Evolutionary conservation across 2,888 invertebrate genomes (phyloP), one percentile per base, ranked within the genome.

Genomic region (Trachelus troglodyta): DNA sequence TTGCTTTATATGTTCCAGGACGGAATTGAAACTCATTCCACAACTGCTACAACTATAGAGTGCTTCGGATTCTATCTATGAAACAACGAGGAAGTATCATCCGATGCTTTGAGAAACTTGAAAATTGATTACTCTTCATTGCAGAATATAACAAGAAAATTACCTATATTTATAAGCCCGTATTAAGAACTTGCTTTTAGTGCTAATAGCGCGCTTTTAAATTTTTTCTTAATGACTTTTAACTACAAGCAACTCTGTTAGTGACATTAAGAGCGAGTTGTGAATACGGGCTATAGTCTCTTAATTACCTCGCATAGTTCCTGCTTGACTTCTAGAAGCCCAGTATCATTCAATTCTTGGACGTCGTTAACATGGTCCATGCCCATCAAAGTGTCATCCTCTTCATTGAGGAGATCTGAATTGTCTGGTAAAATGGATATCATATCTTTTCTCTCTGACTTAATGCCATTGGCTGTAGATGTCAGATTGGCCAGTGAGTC

Each of bases 21-120:
- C 93, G 0, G 94, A 94, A 40, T 93, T 92, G 86, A 95, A 95
- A 77, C 93, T 94, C 76, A 95, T 93, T 2, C 94, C 93, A 85
- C 95, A 95, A 78, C 94, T 94, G 80, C 94, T 94, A 85, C 95
- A 95, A 82, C 93, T 94, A 89, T 95, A 95, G 35, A 93, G 86
- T 79, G 93, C 93, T 75, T 92, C 90, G 15, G 87, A 84, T 77
- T 89, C 88, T 73, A 82, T 77, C 82, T 85, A 69, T 33, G 30
- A 30, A 31, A 33, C 71, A 33, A 69, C 11, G 71, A 69, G 71
- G 11, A 33, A 33, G 30, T 69, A 33, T 40, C 15, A 69, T 15
- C 12, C 11, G 31, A 69, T 69, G 71, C 12, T 33, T 69, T 69
- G 11, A 33, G 31, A 30, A 30, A 33, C 33, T 31, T 11, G 33